Percentiles rank a stretch among this genome's conserved stretches.
These are phyloP conservation scores for Hydrozoanthus gracilis DNA, from an alignment of 92 coral and sea anemone species.

Conservation along the genomic window DNA sequence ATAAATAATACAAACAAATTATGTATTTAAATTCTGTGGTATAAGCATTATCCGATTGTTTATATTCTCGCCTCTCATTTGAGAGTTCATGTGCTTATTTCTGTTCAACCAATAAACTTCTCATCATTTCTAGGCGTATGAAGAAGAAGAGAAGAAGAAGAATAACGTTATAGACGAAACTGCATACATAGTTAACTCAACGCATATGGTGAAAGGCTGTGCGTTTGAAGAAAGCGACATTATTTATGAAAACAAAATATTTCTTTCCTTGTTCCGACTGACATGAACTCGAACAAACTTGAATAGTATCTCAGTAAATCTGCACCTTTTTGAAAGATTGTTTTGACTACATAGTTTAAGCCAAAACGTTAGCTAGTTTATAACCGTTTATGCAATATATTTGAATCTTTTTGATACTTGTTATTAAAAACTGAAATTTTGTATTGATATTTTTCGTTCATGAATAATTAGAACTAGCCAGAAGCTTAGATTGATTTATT, in stretches of 20 bases:
- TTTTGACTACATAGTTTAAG: background rate
- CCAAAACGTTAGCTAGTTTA: background rate
- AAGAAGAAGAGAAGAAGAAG: background rate
- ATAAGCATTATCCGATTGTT: background rate
- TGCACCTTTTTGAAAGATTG: background rate
- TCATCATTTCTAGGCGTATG: too few relatives aligned
- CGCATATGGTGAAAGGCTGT: conserved; percentile 3
- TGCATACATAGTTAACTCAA: background rate
- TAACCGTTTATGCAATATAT: background rate
- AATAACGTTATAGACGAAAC: background rate
- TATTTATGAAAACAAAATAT: background rate
- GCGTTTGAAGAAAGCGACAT: background rate
- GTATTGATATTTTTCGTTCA: too few relatives aligned
- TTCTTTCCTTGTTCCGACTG: background rate
- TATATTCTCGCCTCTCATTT: background rate
- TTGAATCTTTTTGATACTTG: background rate
- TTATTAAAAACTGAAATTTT: background rate
- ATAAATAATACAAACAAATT: conserved; percentile 24
- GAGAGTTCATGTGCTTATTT: background rate
- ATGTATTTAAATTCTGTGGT: conserved; percentile 17
- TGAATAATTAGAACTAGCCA: background rate
- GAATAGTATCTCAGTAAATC: background rate
- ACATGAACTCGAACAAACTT: too few relatives aligned
- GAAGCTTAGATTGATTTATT: too few relatives aligned
- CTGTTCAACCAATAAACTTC: background rate